Base-by-base conservation (phyloP, 2,797 vertebrate species). In the Percopsis omiscomaycus region DNA sequence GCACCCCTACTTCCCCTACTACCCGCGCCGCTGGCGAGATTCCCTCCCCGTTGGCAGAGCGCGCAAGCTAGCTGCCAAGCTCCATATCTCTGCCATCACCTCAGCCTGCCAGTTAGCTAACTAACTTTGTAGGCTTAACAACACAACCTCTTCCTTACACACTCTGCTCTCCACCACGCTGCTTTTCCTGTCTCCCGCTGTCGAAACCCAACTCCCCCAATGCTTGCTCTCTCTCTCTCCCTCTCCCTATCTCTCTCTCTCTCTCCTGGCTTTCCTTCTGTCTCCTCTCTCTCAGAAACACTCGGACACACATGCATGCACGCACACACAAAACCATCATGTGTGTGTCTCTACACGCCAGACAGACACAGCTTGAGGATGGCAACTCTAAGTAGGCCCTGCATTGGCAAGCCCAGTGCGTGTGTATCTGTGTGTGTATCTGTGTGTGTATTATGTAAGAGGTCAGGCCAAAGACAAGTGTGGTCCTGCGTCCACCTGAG, bases 21-120 rank as follows among this genome's bases (percentile, higher is more conserved):
- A 22, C 22, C 22, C 22, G 22, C 22, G 22, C 1, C 22, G 1
- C 22, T 22, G 9, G 37, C 37, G 8, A 37, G 68, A 71, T 75
- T 65, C 68, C 22, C 74, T 75, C 59, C 69, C 55, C 64, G 75
- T 77, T 86, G 89, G 87, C 89, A 83, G 51, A 13, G 56, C n/a
- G 73, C 54, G 66, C 59, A 76, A 67, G 59, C 59, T 32, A 77
- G 84, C 78, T 75, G 75, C 72, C 81, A 86, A 71, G 74, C 74
- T 81, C 83, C 76, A 80, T 82, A 87, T 89, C 86, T 71, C 76
- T 83, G 78, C 80, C 79, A 83, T 88, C 76, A 73, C 73, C 68
- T 79, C 70, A 51, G 55, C 74, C 83, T 81, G 83, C 83, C 76
- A 85, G 86, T 84, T 83, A 86, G 37, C 37, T 37, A 37, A 83